Evolutionary conservation across 2,888 invertebrate species (phyloP).

Genomic region (Keiferia lycopersicella): DNA sequence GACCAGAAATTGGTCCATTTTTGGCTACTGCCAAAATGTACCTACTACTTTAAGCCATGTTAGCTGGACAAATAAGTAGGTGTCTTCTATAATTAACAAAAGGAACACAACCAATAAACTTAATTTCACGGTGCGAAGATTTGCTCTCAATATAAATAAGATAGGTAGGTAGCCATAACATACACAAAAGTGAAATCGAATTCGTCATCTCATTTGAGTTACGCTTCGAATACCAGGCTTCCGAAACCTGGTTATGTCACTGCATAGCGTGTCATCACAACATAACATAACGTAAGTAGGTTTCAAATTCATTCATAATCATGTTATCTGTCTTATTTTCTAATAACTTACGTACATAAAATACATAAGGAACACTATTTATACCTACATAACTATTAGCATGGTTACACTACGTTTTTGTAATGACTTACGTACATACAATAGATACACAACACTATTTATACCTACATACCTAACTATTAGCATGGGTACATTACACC

Average conservation of each 20-base stretch:
- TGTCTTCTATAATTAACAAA: too few relatives aligned
- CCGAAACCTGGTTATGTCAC: slow-evolving; percentile 23
- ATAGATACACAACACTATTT: too few relatives aligned
- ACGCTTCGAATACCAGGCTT: slow-evolving; percentile 9
- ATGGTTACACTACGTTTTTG: too few relatives aligned
- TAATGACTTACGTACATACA: too few relatives aligned
- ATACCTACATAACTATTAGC: too few relatives aligned
- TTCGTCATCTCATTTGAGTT: slow-evolving; percentile 15
- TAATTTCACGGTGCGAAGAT: slow-evolving; percentile 1
- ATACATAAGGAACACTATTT: too few relatives aligned
- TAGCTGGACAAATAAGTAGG: too few relatives aligned
- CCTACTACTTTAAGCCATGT: too few relatives aligned
- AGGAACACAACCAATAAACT: neutral
- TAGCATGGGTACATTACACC: too few relatives aligned
- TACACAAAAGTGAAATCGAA: slow-evolving; percentile 15
- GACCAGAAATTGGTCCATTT: too few relatives aligned
- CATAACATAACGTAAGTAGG: neutral
- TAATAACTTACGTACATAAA: neutral
- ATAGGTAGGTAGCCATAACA: neutral
- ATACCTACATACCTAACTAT: too few relatives aligned
- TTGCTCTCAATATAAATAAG: neutral
- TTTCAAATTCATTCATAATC: slow-evolving; percentile 11
- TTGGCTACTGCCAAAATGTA: too few relatives aligned
- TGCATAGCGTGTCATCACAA: neutral
- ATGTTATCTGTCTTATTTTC: neutral